Evolutionary conservation across 2,113 vertebrate genomes (phyloP).

Genomic region (Plecturocebus donacophilus): DNA sequence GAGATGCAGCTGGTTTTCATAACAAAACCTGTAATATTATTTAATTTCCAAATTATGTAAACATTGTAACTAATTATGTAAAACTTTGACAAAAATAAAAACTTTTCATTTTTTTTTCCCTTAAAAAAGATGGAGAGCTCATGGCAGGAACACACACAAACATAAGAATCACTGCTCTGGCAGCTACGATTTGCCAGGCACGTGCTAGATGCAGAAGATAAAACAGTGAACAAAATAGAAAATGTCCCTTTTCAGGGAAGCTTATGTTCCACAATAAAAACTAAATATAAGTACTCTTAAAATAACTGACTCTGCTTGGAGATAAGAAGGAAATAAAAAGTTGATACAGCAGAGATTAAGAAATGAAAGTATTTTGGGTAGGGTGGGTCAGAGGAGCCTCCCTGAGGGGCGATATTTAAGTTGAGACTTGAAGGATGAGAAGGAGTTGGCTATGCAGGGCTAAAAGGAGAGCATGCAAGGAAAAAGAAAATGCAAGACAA

Average conservation of each 20-base stretch:
- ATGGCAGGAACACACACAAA: not conserved
- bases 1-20: not conserved
- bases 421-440: not conserved
- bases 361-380: not conserved
- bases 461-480: not conserved
- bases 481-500: not conserved
- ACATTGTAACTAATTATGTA: not conserved
- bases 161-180: not conserved
- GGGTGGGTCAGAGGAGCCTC: not conserved
- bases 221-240: not conserved
- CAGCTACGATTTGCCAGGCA: not conserved
- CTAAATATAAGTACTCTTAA: not conserved
- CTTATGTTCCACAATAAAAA: not conserved
- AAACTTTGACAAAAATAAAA: constrained; percentile 1
- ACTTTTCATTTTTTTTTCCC: not conserved
- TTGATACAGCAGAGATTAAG: not conserved
- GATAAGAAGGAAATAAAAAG: not conserved
- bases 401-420: not conserved
- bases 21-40: not conserved
- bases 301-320: not conserved
- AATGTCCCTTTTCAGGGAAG: not conserved
- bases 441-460: not conserved
- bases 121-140: not conserved
- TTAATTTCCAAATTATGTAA: constrained; percentile 16
- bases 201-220: not conserved